A percentile compares a stretch with the other conserved stretches of the same genome.
Evolutionary conservation across 2,113 vertebrate genomes (phyloP).

Genomic region (Tachycineta bicolor): DNA sequence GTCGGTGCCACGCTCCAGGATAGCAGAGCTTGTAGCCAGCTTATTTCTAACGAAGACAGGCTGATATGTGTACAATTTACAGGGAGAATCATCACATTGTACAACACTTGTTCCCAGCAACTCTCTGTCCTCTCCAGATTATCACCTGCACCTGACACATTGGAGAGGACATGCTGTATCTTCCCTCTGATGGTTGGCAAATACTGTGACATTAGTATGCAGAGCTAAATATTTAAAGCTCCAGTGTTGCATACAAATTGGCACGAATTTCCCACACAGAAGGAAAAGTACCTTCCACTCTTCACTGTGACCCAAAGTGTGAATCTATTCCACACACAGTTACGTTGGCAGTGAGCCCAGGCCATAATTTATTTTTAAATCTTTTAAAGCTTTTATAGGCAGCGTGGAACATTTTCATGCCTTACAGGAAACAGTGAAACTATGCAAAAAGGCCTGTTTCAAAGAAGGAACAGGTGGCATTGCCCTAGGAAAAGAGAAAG

Average conservation of each 20-base stretch:
- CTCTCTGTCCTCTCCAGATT: not conserved
- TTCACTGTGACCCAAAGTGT: not conserved
- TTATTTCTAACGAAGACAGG: not conserved
- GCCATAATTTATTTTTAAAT: slow-evolving; percentile 7
- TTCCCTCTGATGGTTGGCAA: not conserved
- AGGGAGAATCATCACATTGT: not conserved
- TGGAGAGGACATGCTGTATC: not conserved
- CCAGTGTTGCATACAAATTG: not conserved
- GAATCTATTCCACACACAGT: not conserved
- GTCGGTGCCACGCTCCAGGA: not conserved
- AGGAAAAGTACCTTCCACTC: slow-evolving; percentile 6
- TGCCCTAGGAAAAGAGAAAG: not conserved
- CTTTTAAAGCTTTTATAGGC: not conserved
- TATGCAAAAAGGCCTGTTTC: not conserved
- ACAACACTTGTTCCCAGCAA: not conserved
- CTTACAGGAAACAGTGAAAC: not conserved
- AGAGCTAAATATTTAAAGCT: not conserved
- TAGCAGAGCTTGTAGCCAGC: not conserved
- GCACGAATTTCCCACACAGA: not conserved
- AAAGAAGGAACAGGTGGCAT: not conserved
- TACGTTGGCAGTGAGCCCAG: not conserved
- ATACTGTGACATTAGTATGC: not conserved
- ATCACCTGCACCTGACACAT: not conserved
- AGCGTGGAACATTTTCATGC: not conserved
- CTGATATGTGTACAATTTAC: not conserved